phyloP scores from a whole-genome alignment of 1,140 invertebrate genomes.

The Dreissena polymorpha region DNA sequence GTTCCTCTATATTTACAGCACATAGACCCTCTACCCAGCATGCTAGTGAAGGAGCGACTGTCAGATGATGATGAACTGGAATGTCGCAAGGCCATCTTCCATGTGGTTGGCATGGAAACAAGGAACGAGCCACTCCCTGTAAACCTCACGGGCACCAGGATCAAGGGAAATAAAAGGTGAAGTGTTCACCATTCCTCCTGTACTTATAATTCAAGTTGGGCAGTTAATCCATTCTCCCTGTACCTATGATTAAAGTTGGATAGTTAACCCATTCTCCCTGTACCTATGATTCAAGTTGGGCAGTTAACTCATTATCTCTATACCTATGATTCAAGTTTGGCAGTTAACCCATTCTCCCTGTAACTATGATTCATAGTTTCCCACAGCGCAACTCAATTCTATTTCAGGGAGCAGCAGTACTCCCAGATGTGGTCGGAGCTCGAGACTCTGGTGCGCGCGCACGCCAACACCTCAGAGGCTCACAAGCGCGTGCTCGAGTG shows the following conservation, averaged over 20 bases:
- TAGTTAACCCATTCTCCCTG: too few species aligned
- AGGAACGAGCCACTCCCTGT: conserved; percentile 90
- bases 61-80: conserved; percentile 92
- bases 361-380: background rate
- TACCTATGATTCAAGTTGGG: too few species aligned
- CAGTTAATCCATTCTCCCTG: too few species aligned
- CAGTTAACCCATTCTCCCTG: too few species aligned
- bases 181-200: too few species aligned
- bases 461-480: conserved; percentile 84
- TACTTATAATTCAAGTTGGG: too few species aligned
- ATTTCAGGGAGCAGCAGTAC: conserved; percentile 91
- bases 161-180: conserved; percentile 80
- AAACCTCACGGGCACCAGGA: conserved; percentile 81
- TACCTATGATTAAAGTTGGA: too few species aligned
- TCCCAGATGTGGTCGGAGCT: conserved; percentile 93
- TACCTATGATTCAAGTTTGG: too few species aligned
- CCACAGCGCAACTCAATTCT: background rate
- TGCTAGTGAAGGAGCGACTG: conserved; percentile 91
- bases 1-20: conserved; percentile 84
- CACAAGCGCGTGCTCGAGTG: conserved; percentile 92
- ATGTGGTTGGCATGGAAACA: conserved; percentile 90
- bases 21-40: conserved; percentile 88
- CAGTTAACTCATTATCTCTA: too few species aligned
- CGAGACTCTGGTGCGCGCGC: conserved; percentile 90
- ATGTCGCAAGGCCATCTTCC: conserved; percentile 93